A percentile compares a stretch with the other conserved stretches of the same genome.
Conservation (phyloP, 2,888 invertebrate genomes). For the Agapetus fuscipes region DNA sequence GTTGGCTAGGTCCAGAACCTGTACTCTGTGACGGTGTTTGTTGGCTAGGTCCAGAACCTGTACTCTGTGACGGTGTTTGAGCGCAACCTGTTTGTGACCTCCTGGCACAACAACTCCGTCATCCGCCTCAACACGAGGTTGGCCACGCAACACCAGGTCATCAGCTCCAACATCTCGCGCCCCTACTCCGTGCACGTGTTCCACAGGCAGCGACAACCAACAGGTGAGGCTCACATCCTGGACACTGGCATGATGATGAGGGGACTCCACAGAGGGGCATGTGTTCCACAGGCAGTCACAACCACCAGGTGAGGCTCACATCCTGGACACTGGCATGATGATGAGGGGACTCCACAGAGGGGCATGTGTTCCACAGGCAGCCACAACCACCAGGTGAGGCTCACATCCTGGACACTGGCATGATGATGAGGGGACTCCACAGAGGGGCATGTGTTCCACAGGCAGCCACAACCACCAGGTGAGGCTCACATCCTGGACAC, state of each 20-base stretch:
- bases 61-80: slow-evolving; percentile 67
- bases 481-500: too few relatives aligned
- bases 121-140: slow-evolving; percentile 50
- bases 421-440: too few relatives aligned
- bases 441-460: slow-evolving; percentile 66
- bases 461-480: slow-evolving; percentile 67
- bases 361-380: slow-evolving; percentile 66
- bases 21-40: too few relatives aligned
- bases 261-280: too few relatives aligned
- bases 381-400: slow-evolving; percentile 61
- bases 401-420: too few relatives aligned
- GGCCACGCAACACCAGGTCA: slow-evolving; percentile 35
- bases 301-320: slow-evolving; percentile 64
- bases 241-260: too few relatives aligned
- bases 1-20: too few relatives aligned
- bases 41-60: slow-evolving; percentile 54
- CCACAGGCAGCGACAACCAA: slow-evolving; percentile 70
- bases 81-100: slow-evolving; percentile 61
- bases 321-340: too few relatives aligned
- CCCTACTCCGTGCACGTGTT: slow-evolving; percentile 61
- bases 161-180: slow-evolving; percentile 43
- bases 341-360: too few relatives aligned
- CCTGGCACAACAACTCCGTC: slow-evolving; percentile 58
- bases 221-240: slow-evolving; percentile 46
- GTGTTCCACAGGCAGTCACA: slow-evolving; percentile 71